phyloP scores from a whole-genome alignment of 2,113 vertebrate species.

The Tautogolabrus adspersus region DNA sequence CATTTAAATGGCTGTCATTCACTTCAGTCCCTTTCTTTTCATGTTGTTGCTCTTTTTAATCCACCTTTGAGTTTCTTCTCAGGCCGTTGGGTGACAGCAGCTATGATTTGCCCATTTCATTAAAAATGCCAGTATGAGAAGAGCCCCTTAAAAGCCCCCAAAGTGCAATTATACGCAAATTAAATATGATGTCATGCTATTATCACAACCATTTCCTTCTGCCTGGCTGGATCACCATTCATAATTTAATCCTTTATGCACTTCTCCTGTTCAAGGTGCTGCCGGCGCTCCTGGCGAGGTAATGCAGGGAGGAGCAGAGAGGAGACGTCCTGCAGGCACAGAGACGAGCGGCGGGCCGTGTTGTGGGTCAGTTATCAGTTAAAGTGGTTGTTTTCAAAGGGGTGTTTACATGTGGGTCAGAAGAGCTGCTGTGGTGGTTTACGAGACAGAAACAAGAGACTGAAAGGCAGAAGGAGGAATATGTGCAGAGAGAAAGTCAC shows the following conservation, averaged over 20 bases:
- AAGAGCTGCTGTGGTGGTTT: background rate
- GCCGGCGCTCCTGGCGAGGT: conserved; percentile 41
- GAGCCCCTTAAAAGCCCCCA: conserved; percentile 54
- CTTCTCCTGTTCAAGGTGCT: conserved; percentile 59
- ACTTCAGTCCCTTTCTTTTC: conserved; percentile 19
- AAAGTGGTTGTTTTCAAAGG: conserved; percentile 25
- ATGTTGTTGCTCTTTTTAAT: background rate
- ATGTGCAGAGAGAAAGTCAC: too few relatives aligned
- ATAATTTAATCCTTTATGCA: conserved; percentile 79
- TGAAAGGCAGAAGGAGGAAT: background rate
- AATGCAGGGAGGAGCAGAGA: background rate
- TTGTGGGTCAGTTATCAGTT: conserved; percentile 31
- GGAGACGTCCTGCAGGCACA: conserved; percentile 20
- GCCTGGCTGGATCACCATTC: conserved; percentile 65
- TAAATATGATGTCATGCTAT: conserved; percentile 71
- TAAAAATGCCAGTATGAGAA: conserved; percentile 55
- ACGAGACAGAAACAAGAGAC: conserved; percentile 5
- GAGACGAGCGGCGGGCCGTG: background rate
- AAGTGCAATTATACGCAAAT: conserved; percentile 74
- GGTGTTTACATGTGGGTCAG: conserved; percentile 43
- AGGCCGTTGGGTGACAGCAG: conserved; percentile 36
- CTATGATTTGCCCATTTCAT: conserved; percentile 57
- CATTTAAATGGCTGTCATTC: conserved; percentile 13
- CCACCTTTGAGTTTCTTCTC: conserved; percentile 9
- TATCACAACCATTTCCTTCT: conserved; percentile 69